Percentiles rank a stretch among this genome's conserved stretches.
Evolutionary conservation across 2,797 vertebrate species (phyloP).

Genomic region (Phalanger gymnotis): DNA sequence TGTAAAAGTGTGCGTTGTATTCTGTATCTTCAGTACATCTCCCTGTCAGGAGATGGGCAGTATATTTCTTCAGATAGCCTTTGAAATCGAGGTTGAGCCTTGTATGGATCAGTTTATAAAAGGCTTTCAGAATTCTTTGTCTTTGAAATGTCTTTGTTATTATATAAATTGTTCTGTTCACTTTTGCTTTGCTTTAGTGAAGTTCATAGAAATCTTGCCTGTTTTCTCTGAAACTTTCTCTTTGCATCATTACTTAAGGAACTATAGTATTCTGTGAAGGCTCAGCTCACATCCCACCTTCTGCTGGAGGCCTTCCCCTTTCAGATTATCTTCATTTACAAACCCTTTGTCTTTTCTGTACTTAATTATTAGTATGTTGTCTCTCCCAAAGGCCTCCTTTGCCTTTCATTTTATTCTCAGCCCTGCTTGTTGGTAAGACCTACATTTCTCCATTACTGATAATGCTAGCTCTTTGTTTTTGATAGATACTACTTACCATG

Average conservation of each 20-base stretch:
- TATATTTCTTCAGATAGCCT: background rate
- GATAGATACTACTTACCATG: too few relatives aligned
- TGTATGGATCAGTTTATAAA: background rate
- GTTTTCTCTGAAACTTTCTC: background rate
- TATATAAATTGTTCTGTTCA: background rate
- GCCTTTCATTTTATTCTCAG: background rate
- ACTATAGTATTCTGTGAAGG: background rate
- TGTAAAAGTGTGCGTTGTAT: background rate
- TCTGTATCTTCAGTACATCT: background rate
- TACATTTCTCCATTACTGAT: too few relatives aligned
- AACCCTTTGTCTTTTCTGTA: background rate
- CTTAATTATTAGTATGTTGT: background rate
- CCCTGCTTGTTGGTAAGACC: too few relatives aligned
- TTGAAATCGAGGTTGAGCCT: background rate
- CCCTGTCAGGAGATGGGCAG: background rate
- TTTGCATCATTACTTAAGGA: background rate
- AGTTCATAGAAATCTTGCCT: background rate
- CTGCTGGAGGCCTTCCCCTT: background rate
- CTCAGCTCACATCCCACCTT: background rate
- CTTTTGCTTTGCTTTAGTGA: background rate
- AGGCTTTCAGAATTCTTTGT: too few relatives aligned
- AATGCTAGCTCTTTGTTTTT: too few relatives aligned
- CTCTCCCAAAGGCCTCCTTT: background rate
- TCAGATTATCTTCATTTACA: background rate
- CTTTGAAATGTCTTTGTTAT: background rate